Evolutionary conservation across 2,888 invertebrate genomes (phyloP).

Genomic region (Phyllotreta cruciferae): DNA sequence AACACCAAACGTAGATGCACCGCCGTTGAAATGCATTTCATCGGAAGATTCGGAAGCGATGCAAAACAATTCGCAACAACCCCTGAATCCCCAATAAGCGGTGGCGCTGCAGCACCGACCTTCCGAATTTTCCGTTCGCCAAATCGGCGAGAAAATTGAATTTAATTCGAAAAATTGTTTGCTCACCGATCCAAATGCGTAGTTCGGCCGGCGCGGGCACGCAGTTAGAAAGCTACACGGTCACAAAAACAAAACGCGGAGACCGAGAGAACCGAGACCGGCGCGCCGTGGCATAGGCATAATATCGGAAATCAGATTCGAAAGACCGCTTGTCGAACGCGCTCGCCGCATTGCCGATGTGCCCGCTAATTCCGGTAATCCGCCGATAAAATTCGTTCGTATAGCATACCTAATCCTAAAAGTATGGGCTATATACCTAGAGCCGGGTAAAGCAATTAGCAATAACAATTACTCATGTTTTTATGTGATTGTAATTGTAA

Average conservation of each 20-base stretch:
- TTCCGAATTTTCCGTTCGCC: no score
- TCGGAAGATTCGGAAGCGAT: no score
- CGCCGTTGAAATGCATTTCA: no score
- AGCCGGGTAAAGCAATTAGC: no score
- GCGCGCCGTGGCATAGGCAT: slow-evolving; percentile 20
- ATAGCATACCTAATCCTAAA: no score
- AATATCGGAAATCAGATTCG: slow-evolving; percentile 27
- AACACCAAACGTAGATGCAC: no score
- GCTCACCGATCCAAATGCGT: slow-evolving; percentile 53
- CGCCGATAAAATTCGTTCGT: not conserved
- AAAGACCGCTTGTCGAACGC: slow-evolving; percentile 27
- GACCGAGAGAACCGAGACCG: slow-evolving; percentile 10
- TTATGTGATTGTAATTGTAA: no score
- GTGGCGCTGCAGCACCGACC: no score
- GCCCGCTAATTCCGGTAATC: not conserved
- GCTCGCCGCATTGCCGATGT: slow-evolving; percentile 15
- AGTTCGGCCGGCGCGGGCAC: slow-evolving; percentile 49
- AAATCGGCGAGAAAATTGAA: not conserved
- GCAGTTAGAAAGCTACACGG: slow-evolving; percentile 43
- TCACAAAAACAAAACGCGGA: slow-evolving; percentile 18
- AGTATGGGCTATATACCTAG: no score
- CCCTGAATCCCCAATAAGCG: no score
- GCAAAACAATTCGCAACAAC: no score
- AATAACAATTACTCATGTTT: no score
- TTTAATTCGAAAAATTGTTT: slow-evolving; percentile 14